A percentile compares a stretch with the other conserved stretches of the same genome.
Conservation (phyloP, 2,113 vertebrate genomes). For the Colistium nudipinnis region DNA sequence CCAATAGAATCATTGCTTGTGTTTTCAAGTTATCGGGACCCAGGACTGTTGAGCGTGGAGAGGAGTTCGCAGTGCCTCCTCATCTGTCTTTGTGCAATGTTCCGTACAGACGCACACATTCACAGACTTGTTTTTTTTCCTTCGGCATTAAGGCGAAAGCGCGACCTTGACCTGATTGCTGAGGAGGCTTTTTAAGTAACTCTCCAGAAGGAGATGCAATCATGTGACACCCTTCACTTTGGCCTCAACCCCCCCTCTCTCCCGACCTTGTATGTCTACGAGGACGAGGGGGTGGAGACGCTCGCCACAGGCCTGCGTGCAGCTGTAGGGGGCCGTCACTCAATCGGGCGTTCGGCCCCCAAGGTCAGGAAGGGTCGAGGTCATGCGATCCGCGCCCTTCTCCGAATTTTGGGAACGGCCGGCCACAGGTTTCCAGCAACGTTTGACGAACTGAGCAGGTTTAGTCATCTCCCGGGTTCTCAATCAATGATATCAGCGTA, state of each 20-base stretch:
- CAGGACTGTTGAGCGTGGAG: conserved; percentile 64
- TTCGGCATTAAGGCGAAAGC: conserved; percentile 65
- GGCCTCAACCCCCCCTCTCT: conserved; percentile 51
- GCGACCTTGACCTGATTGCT: conserved; percentile 81
- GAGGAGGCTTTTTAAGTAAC: conserved; percentile 80
- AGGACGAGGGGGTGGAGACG: conserved; percentile 55
- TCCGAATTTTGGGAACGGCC: conserved; percentile 24
- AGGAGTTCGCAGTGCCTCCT: conserved; percentile 3
- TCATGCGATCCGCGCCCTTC: conserved; percentile 24
- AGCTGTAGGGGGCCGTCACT: conserved; percentile 55
- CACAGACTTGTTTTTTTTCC: conserved; percentile 54
- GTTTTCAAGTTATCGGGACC: conserved; percentile 68
- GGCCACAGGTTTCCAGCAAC: conserved; percentile 24
- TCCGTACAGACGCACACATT: conserved; percentile 25
- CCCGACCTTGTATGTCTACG: conserved; percentile 69
- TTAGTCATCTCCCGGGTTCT: conserved; percentile 71
- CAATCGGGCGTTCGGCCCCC: conserved; percentile 54
- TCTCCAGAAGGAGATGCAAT: conserved; percentile 78
- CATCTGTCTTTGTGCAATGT: conserved; percentile 37
- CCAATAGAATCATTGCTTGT: conserved; percentile 74
- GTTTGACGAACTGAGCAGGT: conserved; percentile 48
- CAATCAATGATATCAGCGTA: conserved; percentile 70
- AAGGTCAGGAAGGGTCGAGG: conserved; percentile 66
- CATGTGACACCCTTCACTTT: conserved; percentile 79
- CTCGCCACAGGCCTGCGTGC: conserved; percentile 28